Evolutionary conservation across 2,113 vertebrate genomes (phyloP).

Genomic region (Perca fluviatilis): DNA sequence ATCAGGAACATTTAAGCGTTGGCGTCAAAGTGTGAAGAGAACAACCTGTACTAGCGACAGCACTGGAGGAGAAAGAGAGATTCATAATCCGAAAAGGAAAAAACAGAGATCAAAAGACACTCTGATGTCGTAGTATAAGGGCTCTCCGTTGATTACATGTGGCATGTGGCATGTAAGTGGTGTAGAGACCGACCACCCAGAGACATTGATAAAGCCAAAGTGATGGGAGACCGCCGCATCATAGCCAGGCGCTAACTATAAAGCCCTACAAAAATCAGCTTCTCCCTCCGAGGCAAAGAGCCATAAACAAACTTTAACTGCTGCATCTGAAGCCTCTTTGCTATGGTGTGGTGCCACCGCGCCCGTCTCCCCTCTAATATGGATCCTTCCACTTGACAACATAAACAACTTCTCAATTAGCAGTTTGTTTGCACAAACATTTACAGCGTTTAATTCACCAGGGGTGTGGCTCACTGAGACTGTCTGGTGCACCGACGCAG

Average conservation of each 20-base stretch:
- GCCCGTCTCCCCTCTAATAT: conserved; percentile 49
- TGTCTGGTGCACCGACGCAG: conserved; percentile 13
- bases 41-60: conserved; percentile 42
- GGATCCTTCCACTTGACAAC: conserved; percentile 56
- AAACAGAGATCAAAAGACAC: conserved; percentile 46
- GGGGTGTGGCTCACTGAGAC: conserved; percentile 46
- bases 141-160: too few relatives aligned
- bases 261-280: conserved; percentile 25
- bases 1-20: conserved; percentile 55
- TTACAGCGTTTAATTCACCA: conserved; percentile 54
- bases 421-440: conserved; percentile 68
- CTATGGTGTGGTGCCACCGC: conserved; percentile 40
- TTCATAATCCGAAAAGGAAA: conserved; percentile 54
- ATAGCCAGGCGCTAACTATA: conserved; percentile 29
- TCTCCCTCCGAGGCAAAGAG: conserved; percentile 41
- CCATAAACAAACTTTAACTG: conserved; percentile 66
- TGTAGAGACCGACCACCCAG: conserved; percentile 56
- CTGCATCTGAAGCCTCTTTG: conserved; percentile 54
- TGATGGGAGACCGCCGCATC: conserved; percentile 30
- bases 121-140: conserved; percentile 34
- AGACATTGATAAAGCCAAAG: conserved; percentile 44
- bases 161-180: conserved; percentile 31
- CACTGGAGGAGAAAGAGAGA: conserved; percentile 21
- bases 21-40: conserved; percentile 57
- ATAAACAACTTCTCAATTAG: conserved; percentile 80